Percentiles rank a stretch among this genome's conserved stretches.
These are phyloP conservation scores for Connochaetes taurinus DNA, from an alignment of 2,113 vertebrate species.

Conservation along the genomic window DNA sequence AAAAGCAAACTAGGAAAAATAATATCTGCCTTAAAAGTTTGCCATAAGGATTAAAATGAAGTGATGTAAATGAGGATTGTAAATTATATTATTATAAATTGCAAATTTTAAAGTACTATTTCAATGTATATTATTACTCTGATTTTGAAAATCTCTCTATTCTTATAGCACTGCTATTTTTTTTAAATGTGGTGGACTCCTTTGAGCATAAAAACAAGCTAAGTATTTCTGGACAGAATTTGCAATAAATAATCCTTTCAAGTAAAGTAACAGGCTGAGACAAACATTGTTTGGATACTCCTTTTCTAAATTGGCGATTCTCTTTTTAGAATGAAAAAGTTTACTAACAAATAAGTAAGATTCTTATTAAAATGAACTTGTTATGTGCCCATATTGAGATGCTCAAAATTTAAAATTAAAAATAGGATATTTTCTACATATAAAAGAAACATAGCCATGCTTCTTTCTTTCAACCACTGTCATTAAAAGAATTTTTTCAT, in stretches of 20 bases:
- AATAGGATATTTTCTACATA: neutral
- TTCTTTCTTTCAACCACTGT: slow-evolving; percentile 18
- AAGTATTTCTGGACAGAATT: slow-evolving; percentile 1
- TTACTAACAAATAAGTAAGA: slow-evolving; percentile 15
- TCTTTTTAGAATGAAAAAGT: slow-evolving; percentile 47
- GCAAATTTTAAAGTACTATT: neutral
- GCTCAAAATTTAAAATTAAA: neutral
- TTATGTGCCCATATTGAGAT: neutral
- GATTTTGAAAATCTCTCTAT: neutral
- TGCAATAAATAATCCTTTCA: neutral
- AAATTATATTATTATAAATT: neutral
- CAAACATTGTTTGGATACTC: neutral
- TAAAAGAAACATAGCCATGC: neutral
- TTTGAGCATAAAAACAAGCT: neutral
- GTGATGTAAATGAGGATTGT: neutral
- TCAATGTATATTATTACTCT: neutral
- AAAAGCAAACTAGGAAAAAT: neutral
- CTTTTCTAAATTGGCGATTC: slow-evolving; percentile 48
- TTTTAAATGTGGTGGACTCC: neutral
- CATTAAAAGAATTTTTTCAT: slow-evolving; percentile 26
- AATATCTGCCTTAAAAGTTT: neutral
- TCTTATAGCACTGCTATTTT: neutral
- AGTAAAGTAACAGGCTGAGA: neutral
- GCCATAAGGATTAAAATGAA: neutral
- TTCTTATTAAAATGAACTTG: slow-evolving; percentile 7